Evolutionary conservation across 1,140 invertebrate species (phyloP), one percentile per base, ranked within the genome.

Genomic region (Caenorhabditis inopinata): DNA sequence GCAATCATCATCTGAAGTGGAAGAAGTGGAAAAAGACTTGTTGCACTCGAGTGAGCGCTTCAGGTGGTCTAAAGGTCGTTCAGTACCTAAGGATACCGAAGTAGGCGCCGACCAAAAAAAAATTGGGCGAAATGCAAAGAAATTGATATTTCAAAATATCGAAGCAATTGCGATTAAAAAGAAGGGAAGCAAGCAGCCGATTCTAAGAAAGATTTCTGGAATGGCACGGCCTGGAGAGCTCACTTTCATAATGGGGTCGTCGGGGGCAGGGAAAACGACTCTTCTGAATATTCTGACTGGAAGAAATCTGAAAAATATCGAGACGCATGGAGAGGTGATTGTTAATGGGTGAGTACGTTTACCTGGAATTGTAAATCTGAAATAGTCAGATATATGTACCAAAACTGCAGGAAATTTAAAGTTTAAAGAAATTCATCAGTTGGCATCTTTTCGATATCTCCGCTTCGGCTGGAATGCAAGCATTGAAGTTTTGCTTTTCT

Each of bases 211-310:
- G 94, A 94, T 95, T 2, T 93, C 91, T 82, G 95, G 95, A 7
- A 91, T 93, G 0, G 94, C 94, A 0, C 92, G 93, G 88, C 94
- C 95, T 2, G 95, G 95, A 2, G 94, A 96, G 88, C 89, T 97
- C 25, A 88, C 96, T 68, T 94, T 95, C 6, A 93, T 97, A 27
- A 93, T 97, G 93, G 95, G 95, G 1, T 93, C 94, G 7, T 74
- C 51, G n/a, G 95, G 95, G 0, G 94, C 96, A 0, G 96, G 96
- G 2, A 98, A 98, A 90, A 96, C 95, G 0, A 97, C 95, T 0
- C 91, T 97, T 0, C 89, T 97, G 48, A 97, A 97, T 88, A 92
- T 94, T 0, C 87, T 98, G 38, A 96, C 94, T 1, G 94, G 93
- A 87, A 91, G 94, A 4, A 91, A 91, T 82, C 92, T 92, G 3